These are phyloP conservation scores for Leptogaster cylindrica DNA, from an alignment of 2,888 invertebrate genomes.

Conservation along the genomic window DNA sequence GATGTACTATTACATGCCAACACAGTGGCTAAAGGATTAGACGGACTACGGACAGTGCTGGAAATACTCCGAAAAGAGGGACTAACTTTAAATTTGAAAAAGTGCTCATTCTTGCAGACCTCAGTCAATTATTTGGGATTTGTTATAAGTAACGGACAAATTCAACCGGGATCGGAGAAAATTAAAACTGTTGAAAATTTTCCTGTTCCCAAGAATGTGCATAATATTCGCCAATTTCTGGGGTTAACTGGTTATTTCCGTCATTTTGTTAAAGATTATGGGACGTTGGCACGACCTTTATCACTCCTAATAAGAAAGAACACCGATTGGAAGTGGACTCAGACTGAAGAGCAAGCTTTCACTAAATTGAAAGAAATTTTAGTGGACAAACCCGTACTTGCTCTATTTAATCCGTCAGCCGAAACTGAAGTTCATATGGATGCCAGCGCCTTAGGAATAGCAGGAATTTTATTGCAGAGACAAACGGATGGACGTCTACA, in stretches of 20 bases:
- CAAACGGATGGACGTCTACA: too few species aligned
- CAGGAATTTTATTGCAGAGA: constrained; percentile 50
- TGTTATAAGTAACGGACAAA: constrained; percentile 47
- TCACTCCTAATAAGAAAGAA: constrained; percentile 30
- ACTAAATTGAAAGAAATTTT: constrained; percentile 32
- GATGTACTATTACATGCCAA: neutral
- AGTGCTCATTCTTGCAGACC: constrained; percentile 41
- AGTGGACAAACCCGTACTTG: constrained; percentile 44
- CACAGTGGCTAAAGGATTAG: neutral
- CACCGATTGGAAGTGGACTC: neutral
- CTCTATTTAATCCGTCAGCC: constrained; percentile 45
- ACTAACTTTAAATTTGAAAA: constrained; percentile 40
- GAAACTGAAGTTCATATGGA: constrained; percentile 50
- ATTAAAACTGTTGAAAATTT: constrained; percentile 48
- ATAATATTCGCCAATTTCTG: constrained; percentile 51
- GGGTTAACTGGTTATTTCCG: constrained; percentile 52
- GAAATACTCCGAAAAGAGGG: neutral
- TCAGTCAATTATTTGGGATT: constrained; percentile 43
- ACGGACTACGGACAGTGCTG: neutral
- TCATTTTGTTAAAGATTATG: constrained; percentile 50
- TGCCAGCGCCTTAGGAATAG: constrained; percentile 49
- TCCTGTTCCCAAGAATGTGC: constrained; percentile 48
- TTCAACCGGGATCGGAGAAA: constrained; percentile 50
- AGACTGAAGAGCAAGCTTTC: constrained; percentile 49
- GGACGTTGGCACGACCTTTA: constrained; percentile 48